These are phyloP conservation scores for Onychomys leucogaster DNA, from an alignment of 2,797 vertebrate species.

Conservation along the genomic window DNA sequence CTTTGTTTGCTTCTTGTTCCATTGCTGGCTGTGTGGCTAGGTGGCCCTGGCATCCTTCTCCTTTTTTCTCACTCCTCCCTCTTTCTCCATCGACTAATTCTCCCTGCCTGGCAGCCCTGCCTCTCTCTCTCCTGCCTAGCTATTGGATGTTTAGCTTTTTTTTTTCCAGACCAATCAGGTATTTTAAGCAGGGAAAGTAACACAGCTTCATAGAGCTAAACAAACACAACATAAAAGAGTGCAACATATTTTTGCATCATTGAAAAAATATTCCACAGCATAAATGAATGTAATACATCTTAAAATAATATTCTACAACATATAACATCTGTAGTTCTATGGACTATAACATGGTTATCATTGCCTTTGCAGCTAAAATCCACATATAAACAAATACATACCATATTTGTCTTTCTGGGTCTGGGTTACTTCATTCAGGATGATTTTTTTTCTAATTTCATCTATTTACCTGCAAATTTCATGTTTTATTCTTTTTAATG, in stretches of 20 bases:
- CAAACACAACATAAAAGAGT: not conserved
- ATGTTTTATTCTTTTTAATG: not conserved
- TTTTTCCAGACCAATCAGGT: not conserved
- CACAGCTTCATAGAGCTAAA: not conserved
- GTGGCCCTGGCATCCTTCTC: not conserved
- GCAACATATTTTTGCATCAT: not conserved
- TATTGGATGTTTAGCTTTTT: not conserved
- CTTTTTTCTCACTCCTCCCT: not conserved
- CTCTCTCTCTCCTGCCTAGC: not conserved
- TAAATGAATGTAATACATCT: not conserved
- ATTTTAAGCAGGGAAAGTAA: not conserved
- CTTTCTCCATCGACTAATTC: not conserved
- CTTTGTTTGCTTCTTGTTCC: not conserved
- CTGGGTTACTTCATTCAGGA: not conserved
- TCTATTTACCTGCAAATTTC: not conserved
- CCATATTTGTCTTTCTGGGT: not conserved
- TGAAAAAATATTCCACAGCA: not conserved
- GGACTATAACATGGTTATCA: not conserved
- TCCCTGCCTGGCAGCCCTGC: not conserved
- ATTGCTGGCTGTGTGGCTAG: rapidly evolving
- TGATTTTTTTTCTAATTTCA: not conserved
- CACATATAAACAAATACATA: not conserved
- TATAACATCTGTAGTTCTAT: not conserved
- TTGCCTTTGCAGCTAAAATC: not conserved
- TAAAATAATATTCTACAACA: not conserved